These are phyloP conservation scores for Drosophila ercepeae DNA, from an alignment of 1,140 invertebrate species.

Conservation along the genomic window DNA sequence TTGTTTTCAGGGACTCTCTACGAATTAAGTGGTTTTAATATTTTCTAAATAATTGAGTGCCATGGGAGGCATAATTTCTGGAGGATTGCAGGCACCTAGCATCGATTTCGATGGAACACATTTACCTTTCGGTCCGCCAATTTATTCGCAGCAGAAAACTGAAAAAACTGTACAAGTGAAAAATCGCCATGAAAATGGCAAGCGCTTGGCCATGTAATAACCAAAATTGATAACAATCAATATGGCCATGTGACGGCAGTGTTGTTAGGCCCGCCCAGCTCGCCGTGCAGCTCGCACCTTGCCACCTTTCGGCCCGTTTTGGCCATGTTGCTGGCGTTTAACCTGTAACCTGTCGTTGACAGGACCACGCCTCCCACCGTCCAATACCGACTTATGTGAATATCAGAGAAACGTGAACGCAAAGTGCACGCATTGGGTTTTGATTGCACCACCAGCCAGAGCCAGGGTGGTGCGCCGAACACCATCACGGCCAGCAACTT, in stretches of 20 bases:
- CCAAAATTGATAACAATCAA: constrained; percentile 81
- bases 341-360: constrained; percentile 80
- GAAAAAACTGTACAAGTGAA: constrained; percentile 58
- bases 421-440: constrained; percentile 78
- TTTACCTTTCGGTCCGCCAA: constrained; percentile 18
- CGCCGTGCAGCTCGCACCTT: constrained; percentile 33
- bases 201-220: constrained; percentile 73
- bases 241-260: constrained; percentile 64
- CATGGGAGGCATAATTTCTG: constrained; percentile 10
- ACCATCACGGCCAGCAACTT: constrained; percentile 51
- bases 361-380: constrained; percentile 29
- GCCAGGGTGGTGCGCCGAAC: no score
- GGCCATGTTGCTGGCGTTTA: constrained; percentile 65
- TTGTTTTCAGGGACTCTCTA: background rate
- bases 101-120: constrained; percentile 3
- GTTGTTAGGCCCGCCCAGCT: constrained; percentile 36
- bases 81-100: background rate
- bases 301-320: constrained; percentile 12
- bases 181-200: constrained; percentile 73
- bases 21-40: constrained; percentile 21
- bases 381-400: constrained; percentile 47
- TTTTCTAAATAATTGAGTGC: constrained; percentile 25
- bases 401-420: constrained; percentile 40
- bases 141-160: constrained; percentile 24
- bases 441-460: constrained; percentile 54